These are phyloP conservation scores for Chionodraco myersi DNA, from an alignment of 2,113 vertebrate genomes.

Conservation along the genomic window DNA sequence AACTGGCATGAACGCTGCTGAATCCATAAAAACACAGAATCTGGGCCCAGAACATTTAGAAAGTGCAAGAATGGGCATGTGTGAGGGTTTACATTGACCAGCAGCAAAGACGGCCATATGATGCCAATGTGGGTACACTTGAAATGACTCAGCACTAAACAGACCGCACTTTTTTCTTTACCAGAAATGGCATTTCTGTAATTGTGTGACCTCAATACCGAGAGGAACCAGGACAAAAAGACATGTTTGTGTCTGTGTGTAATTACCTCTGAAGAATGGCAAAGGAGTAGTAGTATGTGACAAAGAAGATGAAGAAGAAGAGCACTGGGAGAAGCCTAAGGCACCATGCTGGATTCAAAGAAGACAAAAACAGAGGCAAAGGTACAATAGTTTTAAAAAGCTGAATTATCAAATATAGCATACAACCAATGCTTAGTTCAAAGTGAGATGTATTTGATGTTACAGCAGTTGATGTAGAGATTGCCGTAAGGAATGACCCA, in stretches of 20 bases:
- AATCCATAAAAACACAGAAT: conserved; percentile 40
- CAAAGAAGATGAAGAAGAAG: conserved; percentile 75
- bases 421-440: background rate
- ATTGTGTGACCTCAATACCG: conserved; percentile 30
- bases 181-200: conserved; percentile 42
- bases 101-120: conserved; percentile 31
- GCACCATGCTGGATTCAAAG: conserved; percentile 76
- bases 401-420: background rate
- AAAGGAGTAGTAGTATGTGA: conserved; percentile 78
- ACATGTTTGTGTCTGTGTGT: conserved; percentile 28
- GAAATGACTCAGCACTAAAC: conserved; percentile 45
- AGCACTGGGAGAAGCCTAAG: conserved; percentile 75
- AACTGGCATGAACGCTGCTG: conserved; percentile 36
- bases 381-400: background rate
- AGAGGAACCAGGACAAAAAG: conserved; percentile 6
- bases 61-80: conserved; percentile 46
- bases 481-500: too few relatives aligned
- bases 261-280: conserved; percentile 78
- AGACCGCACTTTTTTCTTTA: conserved; percentile 20
- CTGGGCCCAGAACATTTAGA: conserved; percentile 49
- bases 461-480: too few relatives aligned
- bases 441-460: too few relatives aligned
- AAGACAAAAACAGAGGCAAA: conserved; percentile 29
- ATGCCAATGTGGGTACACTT: conserved; percentile 38
- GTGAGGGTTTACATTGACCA: conserved; percentile 26